Base-by-base conservation (phyloP, 2,888 invertebrate genomes). In the Euphydryas editha region DNA sequence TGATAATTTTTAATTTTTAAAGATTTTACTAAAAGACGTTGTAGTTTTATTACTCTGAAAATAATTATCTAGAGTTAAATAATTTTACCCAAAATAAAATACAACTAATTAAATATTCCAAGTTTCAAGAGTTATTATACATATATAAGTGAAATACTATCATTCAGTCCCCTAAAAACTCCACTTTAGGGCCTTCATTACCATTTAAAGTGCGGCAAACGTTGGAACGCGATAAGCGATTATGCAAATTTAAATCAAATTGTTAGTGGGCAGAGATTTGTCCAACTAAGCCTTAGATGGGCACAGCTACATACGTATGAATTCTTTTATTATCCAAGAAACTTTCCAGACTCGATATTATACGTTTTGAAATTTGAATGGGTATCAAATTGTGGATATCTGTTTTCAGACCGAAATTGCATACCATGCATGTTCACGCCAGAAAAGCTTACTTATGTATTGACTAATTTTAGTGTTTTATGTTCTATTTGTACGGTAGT, bases 201-300 rank as follows among this genome's bases (percentile, higher is more conserved):
- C 77, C 87, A 87, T 87, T 85, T 86, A 84, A 87, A 89, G 86
- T 85, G 86, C 78, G 82, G 78, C 80, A 80, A 81, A 81, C 79
- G 83, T 78, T 75, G 76, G 77, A 77, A 80, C 75, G 80, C 81
- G 84, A 86, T 87, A 87, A 87, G 80, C 81, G 87, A 84, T 87
- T 88, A 88, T 87, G 88, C 79, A 86, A 87, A 90, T 87, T 70
- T 57, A 67, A 68, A 83, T 85, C 83, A 84, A 86, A 86, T 84
- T 84, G 86, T 83, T 86, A 86, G 85, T 84, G 81, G 81, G 69
- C 75, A 76, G 75, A 77, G 81, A 81, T 83, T 84, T 81, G 81
- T 79, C 68, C 71, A 69, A 73, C 77, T 83, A 83, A 84, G 77
- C 80, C 69, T 57, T 36, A 49, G 46, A 66, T 58, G 42, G 59